A percentile compares a stretch with the other conserved stretches of the same genome.
These are phyloP conservation scores for Drosophila quinaria DNA, from an alignment of 2,888 invertebrate species.

Conservation along the genomic window DNA sequence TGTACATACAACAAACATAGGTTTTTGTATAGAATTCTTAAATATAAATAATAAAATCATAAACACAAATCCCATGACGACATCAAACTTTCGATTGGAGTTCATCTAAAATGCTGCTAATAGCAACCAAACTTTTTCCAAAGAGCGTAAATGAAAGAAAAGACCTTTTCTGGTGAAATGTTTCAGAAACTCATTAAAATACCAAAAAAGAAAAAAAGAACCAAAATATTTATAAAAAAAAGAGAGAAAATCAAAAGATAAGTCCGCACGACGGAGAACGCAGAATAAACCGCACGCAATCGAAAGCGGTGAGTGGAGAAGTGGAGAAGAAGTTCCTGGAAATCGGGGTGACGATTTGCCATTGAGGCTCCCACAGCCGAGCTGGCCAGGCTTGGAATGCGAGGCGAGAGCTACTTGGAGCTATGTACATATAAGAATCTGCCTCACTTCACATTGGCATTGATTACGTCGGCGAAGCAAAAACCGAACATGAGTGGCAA, in stretches of 20 bases:
- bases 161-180: slow-evolving; percentile 50
- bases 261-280: slow-evolving; percentile 27
- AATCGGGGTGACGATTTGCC: slow-evolving; percentile 55
- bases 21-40: not conserved
- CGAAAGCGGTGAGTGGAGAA: slow-evolving; percentile 18
- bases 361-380: slow-evolving; percentile 64
- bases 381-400: slow-evolving; percentile 44
- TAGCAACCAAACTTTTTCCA: slow-evolving; percentile 57
- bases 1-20: not conserved
- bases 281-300: slow-evolving; percentile 58
- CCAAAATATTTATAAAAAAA: slow-evolving; percentile 21
- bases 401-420: slow-evolving; percentile 31
- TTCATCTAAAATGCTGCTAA: slow-evolving; percentile 53
- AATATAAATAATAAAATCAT: not conserved
- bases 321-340: slow-evolving; percentile 61
- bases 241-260: slow-evolving; percentile 56
- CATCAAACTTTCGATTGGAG: slow-evolving; percentile 50
- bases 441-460: slow-evolving; percentile 57
- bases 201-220: slow-evolving; percentile 53
- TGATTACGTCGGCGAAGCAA: slow-evolving; percentile 50
- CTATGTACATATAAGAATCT: slow-evolving; percentile 14
- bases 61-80: slow-evolving; percentile 15
- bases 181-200: slow-evolving; percentile 72
- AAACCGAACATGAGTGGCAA: slow-evolving; percentile 74
- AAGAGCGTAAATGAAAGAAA: slow-evolving; percentile 13